phyloP scores from a whole-genome alignment of 2,888 invertebrate species.

The Schrankia costaestrigalis region DNA sequence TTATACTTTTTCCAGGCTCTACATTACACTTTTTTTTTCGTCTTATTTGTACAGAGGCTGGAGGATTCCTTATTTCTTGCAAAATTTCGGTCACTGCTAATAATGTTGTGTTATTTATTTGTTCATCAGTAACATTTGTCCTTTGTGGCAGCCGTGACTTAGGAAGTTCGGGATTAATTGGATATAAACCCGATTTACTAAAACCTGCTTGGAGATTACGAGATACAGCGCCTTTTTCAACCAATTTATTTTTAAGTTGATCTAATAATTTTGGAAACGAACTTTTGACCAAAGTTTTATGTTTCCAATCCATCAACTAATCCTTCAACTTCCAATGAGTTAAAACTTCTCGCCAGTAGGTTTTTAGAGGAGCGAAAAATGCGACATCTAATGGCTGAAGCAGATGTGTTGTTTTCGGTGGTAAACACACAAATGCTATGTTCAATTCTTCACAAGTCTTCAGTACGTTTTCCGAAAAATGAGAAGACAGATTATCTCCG shows the following conservation, averaged over 20 bases:
- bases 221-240: constrained; percentile 4
- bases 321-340: constrained; percentile 3
- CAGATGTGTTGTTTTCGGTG: constrained; percentile 8
- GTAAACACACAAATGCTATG: constrained; percentile 36
- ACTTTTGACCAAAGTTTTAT: constrained; percentile 13
- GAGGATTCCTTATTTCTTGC: not conserved
- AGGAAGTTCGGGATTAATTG: constrained; percentile 6
- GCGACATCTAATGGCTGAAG: constrained; percentile 10
- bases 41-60: not conserved
- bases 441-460: constrained; percentile 33
- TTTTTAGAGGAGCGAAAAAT: constrained; percentile 8
- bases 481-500: constrained; percentile 46
- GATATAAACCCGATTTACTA: constrained; percentile 11
- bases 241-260: constrained; percentile 9
- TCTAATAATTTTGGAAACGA: constrained; percentile 6
- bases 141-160: constrained; percentile 5
- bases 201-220: constrained; percentile 11
- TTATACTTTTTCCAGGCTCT: not conserved
- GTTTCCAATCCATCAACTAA: constrained; percentile 7
- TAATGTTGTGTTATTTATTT: no score
- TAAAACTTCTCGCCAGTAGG: constrained; percentile 6
- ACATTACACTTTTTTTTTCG: not conserved
- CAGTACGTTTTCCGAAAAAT: constrained; percentile 32
- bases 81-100: not conserved
- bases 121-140: not conserved